Evolutionary conservation across 2,888 invertebrate species (phyloP), one percentile per base, ranked within the genome.

Genomic region (Troilus luridus): DNA sequence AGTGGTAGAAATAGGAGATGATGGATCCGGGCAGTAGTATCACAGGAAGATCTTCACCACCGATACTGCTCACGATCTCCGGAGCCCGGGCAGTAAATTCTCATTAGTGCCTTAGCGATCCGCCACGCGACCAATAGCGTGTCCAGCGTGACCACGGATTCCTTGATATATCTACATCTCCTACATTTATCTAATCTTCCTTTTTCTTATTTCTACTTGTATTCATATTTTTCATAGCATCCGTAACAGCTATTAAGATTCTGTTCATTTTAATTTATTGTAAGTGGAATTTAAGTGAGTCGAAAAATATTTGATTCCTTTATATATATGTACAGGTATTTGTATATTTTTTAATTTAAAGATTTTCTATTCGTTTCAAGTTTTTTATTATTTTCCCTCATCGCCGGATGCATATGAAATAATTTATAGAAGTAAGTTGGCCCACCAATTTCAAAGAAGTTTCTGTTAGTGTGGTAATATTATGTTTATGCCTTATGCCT

Each of bases 281-380:
- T 89, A 89, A 89, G 89, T 89, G 89, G 89, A 89, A 89, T 60
- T 89, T 89, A 89, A 89, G 89, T 89, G 89, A 89, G 89, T 67
- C 3, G 62, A 89, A 56, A 89, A 89, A 89, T 89, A 89, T 89
- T 89, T 89, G 89, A 89, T 67, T 62, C 89, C 64, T 89, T 89
- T 89, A 89, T 89, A 41, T 89, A 41, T 89, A 9, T 2, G 10
- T 54, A 19, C 24, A 54, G n/a, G 10, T 88, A 17, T 59, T 59
- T 41, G 41, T 41, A 41, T 41, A 41, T 41, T 88, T 88, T 88
- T 88, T 60, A 7, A 58, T 88, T n/a, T 59, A 88, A 60, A 62
- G 24, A 88, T 24, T 59, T 60, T 88, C 21, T 9, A 88, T 24
- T 60, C 88, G 12, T 12, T 59, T 59, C 59, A 59, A 14, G 59